These are phyloP conservation scores for Oncorhynchus masou DNA, from an alignment of 2,113 vertebrate genomes.

Conservation along the genomic window DNA sequence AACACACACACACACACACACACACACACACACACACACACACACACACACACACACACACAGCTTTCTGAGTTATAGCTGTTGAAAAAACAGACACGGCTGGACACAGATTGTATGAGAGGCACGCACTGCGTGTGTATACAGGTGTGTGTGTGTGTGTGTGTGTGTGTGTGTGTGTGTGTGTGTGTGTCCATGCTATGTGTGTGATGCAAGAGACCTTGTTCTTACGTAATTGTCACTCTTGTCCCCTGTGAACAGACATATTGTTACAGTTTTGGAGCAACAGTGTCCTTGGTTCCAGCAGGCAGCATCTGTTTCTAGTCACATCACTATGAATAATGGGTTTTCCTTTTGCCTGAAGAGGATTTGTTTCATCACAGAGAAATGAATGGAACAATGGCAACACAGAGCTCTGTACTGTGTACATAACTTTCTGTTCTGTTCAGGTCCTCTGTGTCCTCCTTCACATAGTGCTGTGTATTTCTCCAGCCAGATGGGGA, in stretches of 20 bases:
- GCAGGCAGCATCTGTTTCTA: conserved; percentile 53
- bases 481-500: too few relatives aligned
- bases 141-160: neutral
- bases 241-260: conserved; percentile 41
- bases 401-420: conserved; percentile 5
- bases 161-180: conserved; percentile 1
- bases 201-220: conserved; percentile 21
- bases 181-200: neutral
- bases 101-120: neutral
- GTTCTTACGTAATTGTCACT: neutral
- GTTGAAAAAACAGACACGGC: neutral
- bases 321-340: conserved; percentile 45
- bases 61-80: neutral
- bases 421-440: conserved; percentile 35
- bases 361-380: conserved; percentile 14
- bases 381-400: neutral
- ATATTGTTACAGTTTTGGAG: conserved; percentile 44
- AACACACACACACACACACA: too few relatives aligned
- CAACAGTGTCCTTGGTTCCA: conserved; percentile 15
- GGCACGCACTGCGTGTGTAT: neutral
- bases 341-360: conserved; percentile 34
- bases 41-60: too few relatives aligned
- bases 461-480: neutral
- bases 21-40: too few relatives aligned
- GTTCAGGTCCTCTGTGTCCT: conserved; percentile 22